Evolutionary conservation across 2,797 vertebrate genomes (phyloP).

Genomic region (Phrynocephalus vlangalii): DNA sequence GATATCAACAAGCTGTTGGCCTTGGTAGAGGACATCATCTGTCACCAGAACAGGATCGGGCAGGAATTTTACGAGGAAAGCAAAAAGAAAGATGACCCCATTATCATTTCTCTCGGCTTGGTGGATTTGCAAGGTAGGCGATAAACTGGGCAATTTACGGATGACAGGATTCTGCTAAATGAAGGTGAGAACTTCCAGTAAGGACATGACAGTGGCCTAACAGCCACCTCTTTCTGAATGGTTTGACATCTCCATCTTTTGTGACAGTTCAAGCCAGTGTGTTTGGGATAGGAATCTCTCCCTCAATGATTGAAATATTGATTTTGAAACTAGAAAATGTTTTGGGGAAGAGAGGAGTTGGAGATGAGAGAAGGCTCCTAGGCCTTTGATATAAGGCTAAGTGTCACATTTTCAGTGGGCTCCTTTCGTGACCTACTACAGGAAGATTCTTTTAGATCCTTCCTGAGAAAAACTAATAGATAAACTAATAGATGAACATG

Average conservation of each 20-base stretch:
- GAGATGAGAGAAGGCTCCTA: too few relatives aligned
- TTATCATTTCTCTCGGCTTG: constrained; percentile 78
- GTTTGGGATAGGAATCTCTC: not conserved
- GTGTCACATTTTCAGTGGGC: too few relatives aligned
- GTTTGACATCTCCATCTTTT: not conserved
- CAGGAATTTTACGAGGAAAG: constrained; percentile 80
- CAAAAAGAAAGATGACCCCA: constrained; percentile 76
- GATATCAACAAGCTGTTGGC: constrained; percentile 91
- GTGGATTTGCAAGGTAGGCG: constrained; percentile 81
- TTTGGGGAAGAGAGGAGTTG: not conserved
- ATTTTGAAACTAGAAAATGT: not conserved
- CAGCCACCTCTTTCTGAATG: not conserved
- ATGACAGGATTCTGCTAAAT: constrained; percentile 11
- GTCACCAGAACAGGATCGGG: constrained; percentile 80
- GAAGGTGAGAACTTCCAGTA: not conserved
- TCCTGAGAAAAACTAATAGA: too few relatives aligned
- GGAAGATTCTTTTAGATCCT: too few relatives aligned
- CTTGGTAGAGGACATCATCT: constrained; percentile 89
- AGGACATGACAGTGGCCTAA: not conserved
- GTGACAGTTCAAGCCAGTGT: not conserved
- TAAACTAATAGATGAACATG: too few relatives aligned
- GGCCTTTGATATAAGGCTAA: too few relatives aligned
- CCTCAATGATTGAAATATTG: not conserved
- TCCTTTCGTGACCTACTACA: too few relatives aligned
- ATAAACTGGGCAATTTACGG: not conserved